Percentiles rank a stretch among this genome's conserved stretches.
Evolutionary conservation across 2,888 invertebrate species (phyloP).

Genomic region (Spodoptera exigua): DNA sequence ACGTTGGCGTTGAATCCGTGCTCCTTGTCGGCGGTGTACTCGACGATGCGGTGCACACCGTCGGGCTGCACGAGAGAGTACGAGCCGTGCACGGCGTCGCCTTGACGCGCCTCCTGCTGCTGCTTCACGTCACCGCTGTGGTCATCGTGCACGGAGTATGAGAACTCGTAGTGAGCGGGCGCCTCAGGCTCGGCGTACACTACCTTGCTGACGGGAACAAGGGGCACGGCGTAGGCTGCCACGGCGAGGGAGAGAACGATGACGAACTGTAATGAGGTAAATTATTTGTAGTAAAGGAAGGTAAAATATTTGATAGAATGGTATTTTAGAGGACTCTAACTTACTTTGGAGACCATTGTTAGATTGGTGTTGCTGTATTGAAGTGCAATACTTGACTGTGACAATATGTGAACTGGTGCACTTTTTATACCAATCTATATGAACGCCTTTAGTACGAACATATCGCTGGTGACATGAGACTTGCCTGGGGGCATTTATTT

Average conservation of each 20-base stretch:
- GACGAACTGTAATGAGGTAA: slow-evolving; percentile 65
- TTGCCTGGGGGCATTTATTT: slow-evolving; percentile 27
- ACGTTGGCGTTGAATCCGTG: slow-evolving; percentile 85
- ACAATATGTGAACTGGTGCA: slow-evolving; percentile 61
- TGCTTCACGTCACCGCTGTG: slow-evolving; percentile 85
- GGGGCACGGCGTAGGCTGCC: slow-evolving; percentile 68
- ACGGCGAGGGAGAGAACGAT: slow-evolving; percentile 73
- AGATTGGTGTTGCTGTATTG: slow-evolving; percentile 68
- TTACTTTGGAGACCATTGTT: slow-evolving; percentile 80
- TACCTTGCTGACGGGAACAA: slow-evolving; percentile 70
- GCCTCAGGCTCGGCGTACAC: slow-evolving; percentile 76
- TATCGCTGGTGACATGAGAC: slow-evolving; percentile 33
- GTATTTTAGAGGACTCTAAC: slow-evolving; percentile 8
- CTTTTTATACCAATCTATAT: slow-evolving; percentile 78
- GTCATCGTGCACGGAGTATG: slow-evolving; percentile 82
- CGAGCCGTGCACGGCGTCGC: slow-evolving; percentile 82
- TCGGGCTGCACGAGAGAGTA: slow-evolving; percentile 86
- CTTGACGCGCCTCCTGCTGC: slow-evolving; percentile 82
- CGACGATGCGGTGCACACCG: slow-evolving; percentile 82
- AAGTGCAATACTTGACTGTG: slow-evolving; percentile 73
- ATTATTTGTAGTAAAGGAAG: no score
- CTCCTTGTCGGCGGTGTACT: slow-evolving; percentile 82
- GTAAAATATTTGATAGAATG: not conserved
- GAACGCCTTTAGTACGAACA: slow-evolving; percentile 51
- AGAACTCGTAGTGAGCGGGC: slow-evolving; percentile 83